Evolutionary conservation across 2,113 vertebrate species (phyloP).

Genomic region (Panthera leo): DNA sequence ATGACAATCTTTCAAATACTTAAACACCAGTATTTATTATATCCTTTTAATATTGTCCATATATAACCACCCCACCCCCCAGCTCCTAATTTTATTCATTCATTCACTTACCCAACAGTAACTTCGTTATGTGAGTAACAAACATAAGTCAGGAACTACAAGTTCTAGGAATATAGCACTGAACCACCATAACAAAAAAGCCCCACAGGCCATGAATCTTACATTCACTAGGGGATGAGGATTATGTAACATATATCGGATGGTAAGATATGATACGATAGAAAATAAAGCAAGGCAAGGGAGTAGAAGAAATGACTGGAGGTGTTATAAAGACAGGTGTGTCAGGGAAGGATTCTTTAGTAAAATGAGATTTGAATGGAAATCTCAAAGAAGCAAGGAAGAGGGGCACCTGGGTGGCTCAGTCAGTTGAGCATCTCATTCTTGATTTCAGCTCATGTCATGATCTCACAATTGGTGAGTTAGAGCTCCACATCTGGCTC

Average conservation of each 20-base stretch:
- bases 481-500: too few species aligned
- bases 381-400: neutral
- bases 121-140: neutral
- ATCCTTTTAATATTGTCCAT: neutral
- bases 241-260: neutral
- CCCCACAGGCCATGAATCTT: neutral
- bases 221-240: neutral
- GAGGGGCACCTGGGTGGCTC: too few species aligned
- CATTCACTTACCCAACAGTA: neutral
- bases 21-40: neutral
- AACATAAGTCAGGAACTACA: neutral
- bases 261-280: neutral
- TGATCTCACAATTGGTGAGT: too few species aligned
- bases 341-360: neutral
- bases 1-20: conserved; percentile 15
- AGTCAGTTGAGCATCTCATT: too few species aligned
- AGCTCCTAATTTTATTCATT: neutral
- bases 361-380: neutral
- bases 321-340: neutral
- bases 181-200: neutral
- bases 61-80: neutral
- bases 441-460: too few species aligned
- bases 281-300: neutral
- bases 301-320: neutral
- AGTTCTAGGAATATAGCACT: neutral